These are phyloP conservation scores for Baccha elongata DNA, from an alignment of 2,888 invertebrate genomes.

Conservation along the genomic window DNA sequence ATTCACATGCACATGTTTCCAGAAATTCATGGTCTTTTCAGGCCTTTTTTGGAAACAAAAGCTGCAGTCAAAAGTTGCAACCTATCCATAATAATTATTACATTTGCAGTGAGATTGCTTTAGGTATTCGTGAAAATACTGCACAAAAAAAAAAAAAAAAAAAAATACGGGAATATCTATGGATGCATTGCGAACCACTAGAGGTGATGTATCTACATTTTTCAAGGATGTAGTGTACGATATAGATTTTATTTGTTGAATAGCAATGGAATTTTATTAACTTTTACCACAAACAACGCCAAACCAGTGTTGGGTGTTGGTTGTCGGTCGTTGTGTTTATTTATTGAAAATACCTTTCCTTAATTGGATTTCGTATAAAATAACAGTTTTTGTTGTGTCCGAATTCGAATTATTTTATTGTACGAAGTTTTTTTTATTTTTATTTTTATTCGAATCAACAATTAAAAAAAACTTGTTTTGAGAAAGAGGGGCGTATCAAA, in stretches of 20 bases:
- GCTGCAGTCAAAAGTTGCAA: neutral
- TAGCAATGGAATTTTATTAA: slow-evolving; percentile 51
- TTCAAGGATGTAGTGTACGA: slow-evolving; percentile 2
- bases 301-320: slow-evolving; percentile 30
- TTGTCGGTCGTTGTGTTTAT: slow-evolving; percentile 45
- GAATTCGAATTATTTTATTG: neutral
- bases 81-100: neutral
- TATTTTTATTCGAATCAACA: neutral
- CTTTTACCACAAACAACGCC: slow-evolving; percentile 46
- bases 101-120: slow-evolving; percentile 4
- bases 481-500: neutral
- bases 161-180: neutral
- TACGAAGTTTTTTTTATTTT: neutral
- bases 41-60: neutral
- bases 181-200: neutral
- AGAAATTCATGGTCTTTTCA: neutral
- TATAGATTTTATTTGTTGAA: neutral
- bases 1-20: neutral
- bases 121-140: neutral
- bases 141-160: neutral
- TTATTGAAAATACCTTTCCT: slow-evolving; percentile 60
- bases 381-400: slow-evolving; percentile 26
- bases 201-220: slow-evolving; percentile 25
- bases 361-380: slow-evolving; percentile 68
- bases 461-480: neutral